These are phyloP conservation scores for Galemys pyrenaicus DNA, from an alignment of 2,113 vertebrate species.

Conservation along the genomic window DNA sequence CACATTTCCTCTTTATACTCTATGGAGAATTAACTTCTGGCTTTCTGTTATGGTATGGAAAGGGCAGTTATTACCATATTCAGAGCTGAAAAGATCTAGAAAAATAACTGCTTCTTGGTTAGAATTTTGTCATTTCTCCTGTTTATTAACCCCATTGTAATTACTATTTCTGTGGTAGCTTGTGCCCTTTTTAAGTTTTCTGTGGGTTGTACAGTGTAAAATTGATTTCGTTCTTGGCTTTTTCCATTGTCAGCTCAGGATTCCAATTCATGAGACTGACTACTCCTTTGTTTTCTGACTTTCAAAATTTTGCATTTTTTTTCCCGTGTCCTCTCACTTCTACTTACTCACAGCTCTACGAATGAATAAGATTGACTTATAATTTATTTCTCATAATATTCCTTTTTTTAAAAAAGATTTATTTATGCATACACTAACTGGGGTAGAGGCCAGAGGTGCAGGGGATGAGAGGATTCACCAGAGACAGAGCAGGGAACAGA, in stretches of 20 bases:
- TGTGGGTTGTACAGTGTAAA: neutral
- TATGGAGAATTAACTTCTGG: neutral
- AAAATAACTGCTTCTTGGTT: neutral
- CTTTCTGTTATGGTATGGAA: neutral
- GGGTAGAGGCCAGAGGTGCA: too few species aligned
- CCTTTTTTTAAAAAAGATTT: too few species aligned
- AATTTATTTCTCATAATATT: neutral
- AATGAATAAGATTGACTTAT: neutral
- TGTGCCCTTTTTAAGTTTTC: neutral
- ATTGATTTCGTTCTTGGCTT: neutral
- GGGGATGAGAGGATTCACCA: too few species aligned
- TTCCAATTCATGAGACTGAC: slow-evolving; percentile 12
- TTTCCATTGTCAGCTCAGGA: neutral
- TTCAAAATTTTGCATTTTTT: neutral
- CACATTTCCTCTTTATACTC: neutral
- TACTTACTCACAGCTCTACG: neutral
- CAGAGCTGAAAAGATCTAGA: neutral
- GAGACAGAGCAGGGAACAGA: too few species aligned
- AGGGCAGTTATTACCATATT: neutral
- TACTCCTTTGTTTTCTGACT: neutral
- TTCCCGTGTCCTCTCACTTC: neutral
- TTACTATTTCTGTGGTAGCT: neutral
- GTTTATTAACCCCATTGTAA: neutral
- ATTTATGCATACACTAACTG: too few species aligned
- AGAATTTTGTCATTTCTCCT: neutral